Percentiles rank a stretch among this genome's conserved stretches.
phyloP scores from a whole-genome alignment of 1,140 invertebrate genomes.

The Bombus breviceps region DNA sequence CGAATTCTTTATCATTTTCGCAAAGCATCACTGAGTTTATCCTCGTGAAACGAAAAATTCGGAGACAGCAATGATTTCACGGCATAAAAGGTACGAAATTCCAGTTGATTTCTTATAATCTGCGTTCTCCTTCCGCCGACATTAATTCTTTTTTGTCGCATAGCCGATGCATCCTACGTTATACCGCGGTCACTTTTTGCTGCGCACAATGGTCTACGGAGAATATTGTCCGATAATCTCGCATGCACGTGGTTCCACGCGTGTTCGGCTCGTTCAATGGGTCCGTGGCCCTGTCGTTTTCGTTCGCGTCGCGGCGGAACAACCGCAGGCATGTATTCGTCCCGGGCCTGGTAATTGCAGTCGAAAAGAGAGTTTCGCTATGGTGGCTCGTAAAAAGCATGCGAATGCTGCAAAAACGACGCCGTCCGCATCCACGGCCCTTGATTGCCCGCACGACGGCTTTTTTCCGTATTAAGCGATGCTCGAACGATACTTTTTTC shows the following conservation, averaged over 20 bases:
- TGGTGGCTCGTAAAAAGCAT: conserved; percentile 32
- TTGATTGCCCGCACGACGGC: conserved; percentile 18
- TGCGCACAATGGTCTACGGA: conserved; percentile 28
- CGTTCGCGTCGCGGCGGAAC: conserved; percentile 28
- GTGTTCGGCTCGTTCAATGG: conserved; percentile 42
- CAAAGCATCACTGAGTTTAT: not conserved
- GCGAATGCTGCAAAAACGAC: conserved; percentile 46
- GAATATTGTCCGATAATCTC: conserved; percentile 52
- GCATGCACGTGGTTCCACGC: conserved; percentile 46
- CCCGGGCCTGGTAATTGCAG: conserved; percentile 41
- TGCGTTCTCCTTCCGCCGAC: not conserved
- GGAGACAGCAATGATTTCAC: not conserved
- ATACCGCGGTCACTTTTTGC: conserved; percentile 38
- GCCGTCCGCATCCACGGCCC: not conserved
- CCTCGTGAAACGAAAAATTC: not conserved
- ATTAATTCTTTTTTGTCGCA: conserved; percentile 26
- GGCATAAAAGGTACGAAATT: conserved; percentile 9
- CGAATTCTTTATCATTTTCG: not conserved
- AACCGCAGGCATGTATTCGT: conserved; percentile 37
- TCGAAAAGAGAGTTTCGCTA: conserved; percentile 35
- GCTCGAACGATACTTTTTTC: not conserved
- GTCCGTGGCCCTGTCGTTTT: conserved; percentile 1
- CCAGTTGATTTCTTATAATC: not conserved
- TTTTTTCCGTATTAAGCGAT: conserved; percentile 32
- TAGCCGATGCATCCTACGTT: conserved; percentile 18